These are phyloP conservation scores for Hydriomena furcata DNA, from an alignment of 2,888 invertebrate genomes.

Conservation along the genomic window DNA sequence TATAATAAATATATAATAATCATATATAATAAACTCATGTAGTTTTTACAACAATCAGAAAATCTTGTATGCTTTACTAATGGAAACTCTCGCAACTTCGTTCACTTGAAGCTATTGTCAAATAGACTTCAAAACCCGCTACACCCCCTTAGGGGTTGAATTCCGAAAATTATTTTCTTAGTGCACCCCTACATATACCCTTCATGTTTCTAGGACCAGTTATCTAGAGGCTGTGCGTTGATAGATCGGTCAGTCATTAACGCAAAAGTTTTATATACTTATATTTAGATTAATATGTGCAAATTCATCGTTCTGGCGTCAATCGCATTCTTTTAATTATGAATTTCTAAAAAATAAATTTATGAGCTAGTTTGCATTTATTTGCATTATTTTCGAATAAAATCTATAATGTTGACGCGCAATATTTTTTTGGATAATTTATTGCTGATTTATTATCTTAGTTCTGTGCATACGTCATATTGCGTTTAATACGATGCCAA, in stretches of 20 bases:
- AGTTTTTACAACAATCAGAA: background rate
- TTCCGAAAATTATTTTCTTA: too few relatives aligned
- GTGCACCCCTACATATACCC: too few relatives aligned
- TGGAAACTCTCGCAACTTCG: too few relatives aligned
- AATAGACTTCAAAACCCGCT: too few relatives aligned
- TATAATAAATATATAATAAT: too few relatives aligned
- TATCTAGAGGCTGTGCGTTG: too few relatives aligned
- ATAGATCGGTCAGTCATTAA: too few relatives aligned
- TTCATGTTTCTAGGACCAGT: too few relatives aligned
- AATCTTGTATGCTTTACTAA: constrained; percentile 15
- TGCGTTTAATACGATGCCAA: background rate
- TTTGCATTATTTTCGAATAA: constrained; percentile 23
- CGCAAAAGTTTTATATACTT: too few relatives aligned
- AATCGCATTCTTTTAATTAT: constrained; percentile 6
- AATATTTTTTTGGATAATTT: constrained; percentile 15
- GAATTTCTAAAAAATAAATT: constrained; percentile 14
- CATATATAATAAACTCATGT: too few relatives aligned
- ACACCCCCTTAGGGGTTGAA: too few relatives aligned
- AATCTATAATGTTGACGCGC: constrained; percentile 13
- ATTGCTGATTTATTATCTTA: constrained; percentile 10
- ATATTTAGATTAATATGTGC: constrained; percentile 12
- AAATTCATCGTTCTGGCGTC: background rate
- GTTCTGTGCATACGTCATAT: constrained; percentile 9
- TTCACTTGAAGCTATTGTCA: too few relatives aligned
- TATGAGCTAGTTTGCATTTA: constrained; percentile 16